Evolutionary conservation across 2,113 vertebrate species (phyloP).

Genomic region (Lagenorhynchus albirostris): DNA sequence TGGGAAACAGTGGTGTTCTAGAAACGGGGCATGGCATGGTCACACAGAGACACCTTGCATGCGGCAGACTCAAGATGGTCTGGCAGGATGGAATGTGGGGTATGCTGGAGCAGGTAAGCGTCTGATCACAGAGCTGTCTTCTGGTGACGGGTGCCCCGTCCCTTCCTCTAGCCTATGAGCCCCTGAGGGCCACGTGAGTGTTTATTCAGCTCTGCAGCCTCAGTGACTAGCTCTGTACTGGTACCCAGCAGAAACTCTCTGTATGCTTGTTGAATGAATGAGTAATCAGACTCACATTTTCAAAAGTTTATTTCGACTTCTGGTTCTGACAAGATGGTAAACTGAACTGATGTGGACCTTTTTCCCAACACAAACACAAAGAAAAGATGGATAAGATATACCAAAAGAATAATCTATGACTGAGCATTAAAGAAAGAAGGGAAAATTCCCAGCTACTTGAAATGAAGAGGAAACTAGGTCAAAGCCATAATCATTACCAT

Average conservation of each 20-base stretch:
- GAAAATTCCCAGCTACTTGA: background rate
- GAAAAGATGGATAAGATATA: background rate
- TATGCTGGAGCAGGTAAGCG: background rate
- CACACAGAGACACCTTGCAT: background rate
- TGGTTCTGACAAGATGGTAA: background rate
- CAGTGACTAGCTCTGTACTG: background rate
- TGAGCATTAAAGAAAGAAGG: background rate
- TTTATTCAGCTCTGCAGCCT: background rate
- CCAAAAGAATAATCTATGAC: background rate
- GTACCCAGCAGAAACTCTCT: background rate
- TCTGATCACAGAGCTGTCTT: background rate
- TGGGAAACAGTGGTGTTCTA: background rate
- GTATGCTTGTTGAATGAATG: background rate
- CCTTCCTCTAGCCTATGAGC: background rate
- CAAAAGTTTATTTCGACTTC: background rate
- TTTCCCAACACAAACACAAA: background rate
- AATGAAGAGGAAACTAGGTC: background rate
- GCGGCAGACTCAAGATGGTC: background rate
- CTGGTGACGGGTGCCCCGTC: background rate
- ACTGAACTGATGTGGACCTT: background rate
- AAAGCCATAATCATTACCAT: background rate
- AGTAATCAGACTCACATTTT: background rate
- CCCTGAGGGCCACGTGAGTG: background rate
- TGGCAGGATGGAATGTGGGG: background rate
- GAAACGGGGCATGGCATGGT: background rate